Percentiles rank a stretch among this genome's conserved stretches.
Evolutionary conservation across 2,888 invertebrate genomes (phyloP).

Genomic region (Euzophera pinguis): DNA sequence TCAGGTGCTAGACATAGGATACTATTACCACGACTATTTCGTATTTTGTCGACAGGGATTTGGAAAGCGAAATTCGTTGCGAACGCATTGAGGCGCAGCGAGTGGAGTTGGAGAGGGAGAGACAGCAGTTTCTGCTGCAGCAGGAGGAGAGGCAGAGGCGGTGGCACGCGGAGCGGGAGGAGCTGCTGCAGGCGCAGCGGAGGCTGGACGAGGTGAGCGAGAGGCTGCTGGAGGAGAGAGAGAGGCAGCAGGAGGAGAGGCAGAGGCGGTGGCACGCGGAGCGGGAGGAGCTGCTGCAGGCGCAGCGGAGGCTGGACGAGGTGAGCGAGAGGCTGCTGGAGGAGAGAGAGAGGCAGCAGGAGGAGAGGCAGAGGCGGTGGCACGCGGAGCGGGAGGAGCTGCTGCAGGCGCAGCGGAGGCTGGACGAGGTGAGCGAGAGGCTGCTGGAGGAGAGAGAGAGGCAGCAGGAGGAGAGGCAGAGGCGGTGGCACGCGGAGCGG

Average conservation of each 20-base stretch:
- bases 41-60: conserved; percentile 34
- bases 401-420: conserved; percentile 84
- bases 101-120: conserved; percentile 77
- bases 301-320: conserved; percentile 85
- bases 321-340: conserved; percentile 47
- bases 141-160: conserved; percentile 72
- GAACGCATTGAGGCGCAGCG: conserved; percentile 83
- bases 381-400: conserved; percentile 80
- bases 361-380: conserved; percentile 49
- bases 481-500: conserved; percentile 72
- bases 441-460: conserved; percentile 74
- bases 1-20: no score
- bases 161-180: conserved; percentile 77
- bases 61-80: conserved; percentile 74
- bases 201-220: conserved; percentile 81
- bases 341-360: conserved; percentile 79
- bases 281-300: conserved; percentile 82
- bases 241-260: conserved; percentile 78
- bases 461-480: conserved; percentile 76
- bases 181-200: conserved; percentile 84
- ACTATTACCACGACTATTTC: no score
- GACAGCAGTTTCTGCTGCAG: conserved; percentile 81
- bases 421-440: conserved; percentile 74
- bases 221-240: conserved; percentile 58
- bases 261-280: conserved; percentile 71